Percentiles rank a stretch among this genome's conserved stretches.
These are phyloP conservation scores for Antitype chi DNA, from an alignment of 2,888 invertebrate species.

Conservation along the genomic window DNA sequence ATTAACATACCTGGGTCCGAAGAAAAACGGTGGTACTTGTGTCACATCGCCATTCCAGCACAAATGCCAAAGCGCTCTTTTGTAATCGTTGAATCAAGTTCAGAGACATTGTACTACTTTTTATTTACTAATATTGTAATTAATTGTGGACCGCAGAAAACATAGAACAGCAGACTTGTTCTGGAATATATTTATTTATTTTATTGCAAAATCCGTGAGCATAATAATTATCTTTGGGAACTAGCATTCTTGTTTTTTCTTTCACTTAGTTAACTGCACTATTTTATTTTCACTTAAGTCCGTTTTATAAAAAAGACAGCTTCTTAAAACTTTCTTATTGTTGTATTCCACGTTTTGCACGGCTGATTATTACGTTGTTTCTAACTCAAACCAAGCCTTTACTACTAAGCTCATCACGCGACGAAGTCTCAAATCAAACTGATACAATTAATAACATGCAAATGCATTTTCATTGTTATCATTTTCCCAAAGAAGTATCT, in stretches of 20 bases:
- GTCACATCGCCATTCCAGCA: slow-evolving; percentile 29
- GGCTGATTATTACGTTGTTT: neutral
- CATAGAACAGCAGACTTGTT: too few species aligned
- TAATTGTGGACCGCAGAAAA: neutral
- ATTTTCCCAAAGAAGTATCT: slow-evolving; percentile 34
- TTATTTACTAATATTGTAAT: neutral
- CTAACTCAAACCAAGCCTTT: neutral
- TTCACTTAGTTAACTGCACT: slow-evolving; percentile 2
- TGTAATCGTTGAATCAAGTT: slow-evolving; percentile 42
- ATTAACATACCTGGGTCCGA: slow-evolving; percentile 27
- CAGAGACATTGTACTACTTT: slow-evolving; percentile 19
- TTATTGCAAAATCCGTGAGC: neutral
- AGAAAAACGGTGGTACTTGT: neutral
- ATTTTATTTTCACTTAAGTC: neutral
- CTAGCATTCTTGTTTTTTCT: neutral
- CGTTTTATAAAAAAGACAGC: neutral
- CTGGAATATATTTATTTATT: neutral
- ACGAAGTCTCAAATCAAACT: slow-evolving; percentile 25
- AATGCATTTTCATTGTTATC: slow-evolving; percentile 41
- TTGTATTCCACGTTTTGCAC: neutral
- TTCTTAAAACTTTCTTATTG: neutral
- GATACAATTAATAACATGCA: slow-evolving; percentile 14
- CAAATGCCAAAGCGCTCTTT: slow-evolving; percentile 44
- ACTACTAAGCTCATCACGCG: slow-evolving; percentile 19
- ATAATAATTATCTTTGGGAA: neutral